A percentile compares a stretch with the other conserved stretches of the same genome.
Conservation (phyloP, 1,140 invertebrate species). For the Zaprionus ornatus region DNA sequence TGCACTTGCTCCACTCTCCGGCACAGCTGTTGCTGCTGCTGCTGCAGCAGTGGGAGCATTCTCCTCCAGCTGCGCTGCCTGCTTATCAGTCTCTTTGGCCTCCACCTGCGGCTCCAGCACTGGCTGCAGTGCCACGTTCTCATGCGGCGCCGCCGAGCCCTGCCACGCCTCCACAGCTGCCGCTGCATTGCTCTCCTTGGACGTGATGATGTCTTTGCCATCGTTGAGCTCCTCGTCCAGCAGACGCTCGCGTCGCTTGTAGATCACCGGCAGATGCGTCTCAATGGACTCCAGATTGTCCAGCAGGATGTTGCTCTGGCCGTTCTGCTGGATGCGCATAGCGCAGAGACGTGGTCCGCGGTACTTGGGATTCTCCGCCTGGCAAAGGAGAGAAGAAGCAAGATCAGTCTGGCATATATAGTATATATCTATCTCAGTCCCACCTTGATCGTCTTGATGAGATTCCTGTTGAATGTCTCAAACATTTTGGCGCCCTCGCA, state of each 20-base stretch:
- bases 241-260: conserved; percentile 85
- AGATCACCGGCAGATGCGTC: conserved; percentile 87
- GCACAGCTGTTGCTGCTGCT: neutral
- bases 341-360: conserved; percentile 89
- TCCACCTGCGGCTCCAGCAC: conserved; percentile 70
- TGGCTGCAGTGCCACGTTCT: conserved; percentile 63
- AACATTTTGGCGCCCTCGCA: conserved; percentile 83
- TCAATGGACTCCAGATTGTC: conserved; percentile 89
- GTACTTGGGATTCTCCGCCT: conserved; percentile 80
- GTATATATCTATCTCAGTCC: neutral
- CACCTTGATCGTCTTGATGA: conserved; percentile 83
- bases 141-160: conserved; percentile 52
- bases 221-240: conserved; percentile 82
- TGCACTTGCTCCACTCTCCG: neutral
- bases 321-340: conserved; percentile 88
- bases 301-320: conserved; percentile 90
- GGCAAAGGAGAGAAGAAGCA: neutral
- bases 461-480: conserved; percentile 82
- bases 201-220: conserved; percentile 82
- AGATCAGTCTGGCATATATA: neutral
- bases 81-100: conserved; percentile 53
- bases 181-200: conserved; percentile 74
- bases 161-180: conserved; percentile 68
- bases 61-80: neutral
- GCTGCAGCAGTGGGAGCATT: neutral